These are phyloP conservation scores for Pseudomyrmex gracilis DNA, from an alignment of 1,140 invertebrate genomes.

Conservation along the genomic window DNA sequence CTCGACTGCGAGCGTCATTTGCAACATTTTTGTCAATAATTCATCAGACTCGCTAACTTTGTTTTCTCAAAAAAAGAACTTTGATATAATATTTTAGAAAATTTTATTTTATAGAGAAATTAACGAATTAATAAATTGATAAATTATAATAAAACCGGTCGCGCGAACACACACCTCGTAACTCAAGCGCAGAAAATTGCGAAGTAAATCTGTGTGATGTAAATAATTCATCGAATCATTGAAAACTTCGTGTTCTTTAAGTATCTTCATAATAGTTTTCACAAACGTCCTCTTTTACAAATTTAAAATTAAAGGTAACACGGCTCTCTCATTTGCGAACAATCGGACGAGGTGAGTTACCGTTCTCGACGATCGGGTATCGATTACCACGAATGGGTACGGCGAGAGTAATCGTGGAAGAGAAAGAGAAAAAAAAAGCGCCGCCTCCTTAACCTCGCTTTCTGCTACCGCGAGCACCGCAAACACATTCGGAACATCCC, in stretches of 20 bases:
- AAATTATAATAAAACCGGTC: no score
- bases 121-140: no score
- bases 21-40: neutral
- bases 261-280: neutral
- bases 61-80: no score
- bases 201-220: no score
- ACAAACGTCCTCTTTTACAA: neutral
- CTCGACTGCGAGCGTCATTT: neutral
- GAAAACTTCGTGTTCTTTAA: no score
- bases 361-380: constrained; percentile 69
- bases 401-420: constrained; percentile 38
- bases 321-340: constrained; percentile 15
- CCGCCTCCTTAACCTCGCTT: constrained; percentile 35
- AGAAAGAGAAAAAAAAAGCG: constrained; percentile 48
- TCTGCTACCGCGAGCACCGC: constrained; percentile 38
- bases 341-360: constrained; percentile 57
- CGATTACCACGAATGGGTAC: constrained; percentile 66
- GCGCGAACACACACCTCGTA: no score
- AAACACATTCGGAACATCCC: constrained; percentile 56
- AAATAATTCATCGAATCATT: no score
- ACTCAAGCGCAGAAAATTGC: no score
- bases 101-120: no score
- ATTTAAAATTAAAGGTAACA: constrained; percentile 12
- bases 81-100: no score
- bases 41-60: no score